Conservation (phyloP, 2,797 vertebrate species). For the Mormyrus proboscirostris region DNA sequence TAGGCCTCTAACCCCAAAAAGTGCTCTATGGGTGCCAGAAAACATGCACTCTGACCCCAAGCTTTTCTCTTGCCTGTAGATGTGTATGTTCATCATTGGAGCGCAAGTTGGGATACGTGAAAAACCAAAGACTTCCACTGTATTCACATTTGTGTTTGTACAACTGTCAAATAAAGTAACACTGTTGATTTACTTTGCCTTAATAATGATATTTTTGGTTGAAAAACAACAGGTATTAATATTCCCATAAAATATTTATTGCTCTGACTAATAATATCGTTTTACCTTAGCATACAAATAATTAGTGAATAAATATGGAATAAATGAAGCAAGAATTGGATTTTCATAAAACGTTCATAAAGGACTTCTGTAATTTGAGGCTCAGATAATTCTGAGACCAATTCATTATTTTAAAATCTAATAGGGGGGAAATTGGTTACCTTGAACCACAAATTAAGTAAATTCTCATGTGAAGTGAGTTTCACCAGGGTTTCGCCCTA, state of each 20-base stretch:
- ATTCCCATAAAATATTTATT: neutral
- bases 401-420: neutral
- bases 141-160: neutral
- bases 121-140: neutral
- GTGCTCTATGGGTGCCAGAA: neutral
- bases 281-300: neutral
- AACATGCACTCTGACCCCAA: neutral
- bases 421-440: neutral
- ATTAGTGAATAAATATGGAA: neutral
- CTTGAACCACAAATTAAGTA: neutral
- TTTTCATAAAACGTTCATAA: neutral
- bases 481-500: neutral
- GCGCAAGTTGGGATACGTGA: neutral
- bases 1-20: neutral
- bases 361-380: neutral
- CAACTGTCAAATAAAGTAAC: neutral
- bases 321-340: neutral
- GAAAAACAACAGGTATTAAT: neutral
- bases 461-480: neutral
- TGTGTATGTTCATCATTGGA: neutral
- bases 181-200: neutral
- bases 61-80: neutral
- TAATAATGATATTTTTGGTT: neutral
- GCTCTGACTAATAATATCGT: neutral
- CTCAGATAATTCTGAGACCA: neutral